Evolutionary conservation across 2,888 invertebrate genomes (phyloP).

Genomic region (Dioctria rufipes): DNA sequence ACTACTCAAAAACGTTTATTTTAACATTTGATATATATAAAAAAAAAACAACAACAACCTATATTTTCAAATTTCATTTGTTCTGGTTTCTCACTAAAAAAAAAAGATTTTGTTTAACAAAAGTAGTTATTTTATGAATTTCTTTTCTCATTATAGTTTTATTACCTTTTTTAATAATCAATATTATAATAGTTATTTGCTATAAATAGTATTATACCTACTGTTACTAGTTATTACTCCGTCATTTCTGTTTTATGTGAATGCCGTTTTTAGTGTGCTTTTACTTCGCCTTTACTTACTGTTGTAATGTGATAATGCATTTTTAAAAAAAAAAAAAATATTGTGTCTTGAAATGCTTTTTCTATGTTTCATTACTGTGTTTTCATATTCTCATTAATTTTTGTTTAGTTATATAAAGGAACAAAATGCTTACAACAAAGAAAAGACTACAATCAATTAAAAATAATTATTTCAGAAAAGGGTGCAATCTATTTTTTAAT

Average conservation of each 20-base stretch:
- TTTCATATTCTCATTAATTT: conserved; percentile 3
- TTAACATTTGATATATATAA: neutral
- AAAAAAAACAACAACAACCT: neutral
- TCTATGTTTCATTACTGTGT: conserved; percentile 14
- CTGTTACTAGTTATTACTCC: neutral
- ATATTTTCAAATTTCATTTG: conserved; percentile 19
- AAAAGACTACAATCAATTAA: neutral
- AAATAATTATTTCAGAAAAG: neutral
- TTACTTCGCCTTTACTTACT: conserved; percentile 9
- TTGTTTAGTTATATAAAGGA: neutral
- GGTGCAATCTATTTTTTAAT: neutral
- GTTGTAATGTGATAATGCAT: conserved; percentile 20
- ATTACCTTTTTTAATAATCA: neutral
- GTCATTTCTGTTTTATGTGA: conserved; percentile 17
- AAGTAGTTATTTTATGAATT: conserved; percentile 10
- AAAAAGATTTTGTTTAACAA: neutral
- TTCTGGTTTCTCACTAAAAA: neutral
- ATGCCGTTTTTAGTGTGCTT: conserved; percentile 19
- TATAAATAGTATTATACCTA: neutral
- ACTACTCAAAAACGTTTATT: conserved; percentile 5
- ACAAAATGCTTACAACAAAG: neutral
- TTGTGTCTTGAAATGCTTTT: neutral
- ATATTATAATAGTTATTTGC: neutral
- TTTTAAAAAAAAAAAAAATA: neutral
- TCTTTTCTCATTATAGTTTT: conserved; percentile 21